These are phyloP conservation scores for Catonia carolina DNA, from an alignment of 2,888 invertebrate species.

Conservation along the genomic window DNA sequence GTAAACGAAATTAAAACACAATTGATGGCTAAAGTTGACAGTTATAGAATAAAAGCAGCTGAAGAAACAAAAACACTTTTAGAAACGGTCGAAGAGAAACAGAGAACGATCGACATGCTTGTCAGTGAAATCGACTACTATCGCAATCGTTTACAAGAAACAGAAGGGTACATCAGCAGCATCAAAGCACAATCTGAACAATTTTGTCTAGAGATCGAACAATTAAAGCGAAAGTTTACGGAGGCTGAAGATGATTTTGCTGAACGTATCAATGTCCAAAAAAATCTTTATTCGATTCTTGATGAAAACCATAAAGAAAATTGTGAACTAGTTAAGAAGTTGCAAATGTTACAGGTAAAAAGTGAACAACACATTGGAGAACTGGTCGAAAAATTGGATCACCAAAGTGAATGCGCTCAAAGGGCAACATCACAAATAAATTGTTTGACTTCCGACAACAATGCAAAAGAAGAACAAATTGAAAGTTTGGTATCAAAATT, in stretches of 20 bases:
- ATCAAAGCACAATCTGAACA: slow-evolving; percentile 17
- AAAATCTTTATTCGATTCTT: slow-evolving; percentile 17
- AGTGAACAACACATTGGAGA: slow-evolving; percentile 20
- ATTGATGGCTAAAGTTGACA: slow-evolving; percentile 27
- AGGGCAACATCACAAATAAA: slow-evolving; percentile 18
- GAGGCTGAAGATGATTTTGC: slow-evolving; percentile 22
- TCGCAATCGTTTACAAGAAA: slow-evolving; percentile 23
- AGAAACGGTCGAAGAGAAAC: slow-evolving; percentile 24
- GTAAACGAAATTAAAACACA: slow-evolving; percentile 26
- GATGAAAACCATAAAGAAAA: slow-evolving; percentile 17
- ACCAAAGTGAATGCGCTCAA: slow-evolving; percentile 24
- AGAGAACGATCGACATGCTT: slow-evolving; percentile 25
- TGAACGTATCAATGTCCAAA: slow-evolving; percentile 27
- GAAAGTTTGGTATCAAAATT: slow-evolving; percentile 25
- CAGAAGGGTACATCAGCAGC: slow-evolving; percentile 17
- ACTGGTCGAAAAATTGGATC: slow-evolving; percentile 19
- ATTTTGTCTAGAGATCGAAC: slow-evolving; percentile 24
- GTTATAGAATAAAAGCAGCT: slow-evolving; percentile 24
- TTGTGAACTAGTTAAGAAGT: slow-evolving; percentile 3
- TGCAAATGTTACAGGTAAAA: slow-evolving; percentile 6
- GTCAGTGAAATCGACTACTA: slow-evolving; percentile 25
- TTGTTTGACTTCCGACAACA: slow-evolving; percentile 12
- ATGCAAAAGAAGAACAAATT: slow-evolving; percentile 16
- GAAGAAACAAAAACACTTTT: slow-evolving; percentile 26
- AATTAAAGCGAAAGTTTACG: slow-evolving; percentile 21